Base-by-base conservation (phyloP, 2,797 vertebrate species). In the Cyclopterus lumpus region DNA sequence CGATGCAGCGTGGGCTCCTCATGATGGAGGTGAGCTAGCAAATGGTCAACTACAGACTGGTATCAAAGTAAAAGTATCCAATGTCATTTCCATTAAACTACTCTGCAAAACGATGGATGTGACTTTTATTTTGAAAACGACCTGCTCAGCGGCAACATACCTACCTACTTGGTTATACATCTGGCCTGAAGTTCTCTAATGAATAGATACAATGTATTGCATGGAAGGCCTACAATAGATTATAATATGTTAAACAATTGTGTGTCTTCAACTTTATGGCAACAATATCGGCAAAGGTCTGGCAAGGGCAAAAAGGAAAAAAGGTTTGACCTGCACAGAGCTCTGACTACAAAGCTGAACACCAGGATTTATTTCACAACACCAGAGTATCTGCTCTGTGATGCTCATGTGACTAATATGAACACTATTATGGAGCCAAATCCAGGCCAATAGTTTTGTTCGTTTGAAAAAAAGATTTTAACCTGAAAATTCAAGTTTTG, bases 121-220 rank as follows among this genome's bases (percentile, higher is more conserved):
- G 3, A n/a, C 32, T 68, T 71, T 71, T 64, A 80, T 51, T 81
- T 67, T 81, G 67, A 68, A 76, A 71, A 30, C 0, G 0, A 2
- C 4, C 1, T 44, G 26, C n/a, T 28, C 18, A 16, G 0, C 1
- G 0, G 3, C 9, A 16, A 3, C 40, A 30, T 36, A 9, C 4
- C 24, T n/a, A 36, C 36, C 38, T 11, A 38, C 10, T 38, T 38
- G 36, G 36, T 36, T 4, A 38, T 36, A 38, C 36, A 38, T 38
- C 36, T 38, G 36, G 36, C 11, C 10, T 38, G 36, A 36, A 36
- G 34, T 8, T 32, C 32, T 32, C 36, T 38, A 38, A 38, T 38
- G 2, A 38, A 38, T 12, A 38, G 32, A 32, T 32, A 6, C 2
- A 32, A 32, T 6, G 34, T 65, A 51, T 4, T 30, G 3, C 28